Evolutionary conservation across 2,888 invertebrate species (phyloP).

Genomic region (Melanotus villosus): DNA sequence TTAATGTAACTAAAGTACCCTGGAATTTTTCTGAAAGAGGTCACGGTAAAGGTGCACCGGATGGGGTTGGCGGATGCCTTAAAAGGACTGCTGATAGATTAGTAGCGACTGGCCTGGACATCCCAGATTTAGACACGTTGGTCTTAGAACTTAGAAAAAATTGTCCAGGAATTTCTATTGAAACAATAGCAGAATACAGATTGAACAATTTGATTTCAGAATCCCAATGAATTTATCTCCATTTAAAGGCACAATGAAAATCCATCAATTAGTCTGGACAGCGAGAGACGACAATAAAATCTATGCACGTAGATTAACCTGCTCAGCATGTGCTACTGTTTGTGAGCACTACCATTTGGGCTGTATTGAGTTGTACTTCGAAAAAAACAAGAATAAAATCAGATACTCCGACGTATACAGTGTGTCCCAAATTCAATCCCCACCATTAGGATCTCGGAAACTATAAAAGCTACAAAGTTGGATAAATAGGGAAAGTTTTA

Average conservation of each 20-base stretch:
- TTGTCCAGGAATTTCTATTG: no score
- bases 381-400: no score
- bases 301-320: background rate
- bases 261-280: constrained; percentile 1
- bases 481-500: no score
- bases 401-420: no score
- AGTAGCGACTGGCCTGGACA: constrained; percentile 55
- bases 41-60: constrained; percentile 61
- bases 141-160: constrained; percentile 11
- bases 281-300: background rate
- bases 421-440: no score
- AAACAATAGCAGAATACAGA: background rate
- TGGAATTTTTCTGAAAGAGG: constrained; percentile 60
- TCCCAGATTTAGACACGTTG: constrained; percentile 52
- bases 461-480: no score
- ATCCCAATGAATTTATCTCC: background rate
- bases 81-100: constrained; percentile 58
- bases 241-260: constrained; percentile 13
- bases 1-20: constrained; percentile 44
- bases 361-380: no score
- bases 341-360: constrained; percentile 11
- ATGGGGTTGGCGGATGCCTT: constrained; percentile 58
- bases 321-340: background rate
- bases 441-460: no score
- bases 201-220: background rate